Conservation (phyloP, 1,140 invertebrate genomes). For the Diprion similis region DNA sequence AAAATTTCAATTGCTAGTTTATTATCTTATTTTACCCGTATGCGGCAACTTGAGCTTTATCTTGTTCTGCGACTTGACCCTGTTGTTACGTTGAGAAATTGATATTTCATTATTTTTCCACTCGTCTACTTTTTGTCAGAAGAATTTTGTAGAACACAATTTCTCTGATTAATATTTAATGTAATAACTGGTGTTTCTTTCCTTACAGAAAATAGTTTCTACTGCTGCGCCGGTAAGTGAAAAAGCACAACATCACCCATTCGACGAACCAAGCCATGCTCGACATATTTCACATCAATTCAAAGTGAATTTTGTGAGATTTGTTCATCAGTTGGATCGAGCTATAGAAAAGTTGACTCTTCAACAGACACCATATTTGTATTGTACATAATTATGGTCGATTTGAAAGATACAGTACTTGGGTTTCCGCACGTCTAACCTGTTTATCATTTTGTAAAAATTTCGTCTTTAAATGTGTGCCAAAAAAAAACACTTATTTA, state of each 20-base stretch:
- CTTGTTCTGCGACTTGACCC: no score
- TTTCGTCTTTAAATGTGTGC: background rate
- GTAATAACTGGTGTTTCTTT: background rate
- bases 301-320: background rate
- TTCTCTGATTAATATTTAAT: background rate
- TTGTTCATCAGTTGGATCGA: conserved; percentile 31
- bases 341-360: conserved; percentile 47
- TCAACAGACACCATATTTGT: conserved; percentile 57
- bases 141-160: background rate
- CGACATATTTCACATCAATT: background rate
- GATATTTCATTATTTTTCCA: no score
- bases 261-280: background rate
- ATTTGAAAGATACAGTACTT: conserved; percentile 46
- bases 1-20: no score
- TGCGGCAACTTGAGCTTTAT: no score
- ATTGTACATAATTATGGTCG: conserved; percentile 43
- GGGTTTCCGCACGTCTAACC: background rate
- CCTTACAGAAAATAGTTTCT: conserved; percentile 1
- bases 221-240: background rate
- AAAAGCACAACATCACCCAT: background rate
- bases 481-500: background rate
- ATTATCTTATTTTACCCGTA: no score
- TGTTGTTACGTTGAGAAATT: no score
- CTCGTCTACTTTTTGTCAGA: no score
- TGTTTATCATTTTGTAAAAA: background rate